phyloP scores from a whole-genome alignment of 92 coral and sea anemone genomes.

The Zoanthus solanderi region DNA sequence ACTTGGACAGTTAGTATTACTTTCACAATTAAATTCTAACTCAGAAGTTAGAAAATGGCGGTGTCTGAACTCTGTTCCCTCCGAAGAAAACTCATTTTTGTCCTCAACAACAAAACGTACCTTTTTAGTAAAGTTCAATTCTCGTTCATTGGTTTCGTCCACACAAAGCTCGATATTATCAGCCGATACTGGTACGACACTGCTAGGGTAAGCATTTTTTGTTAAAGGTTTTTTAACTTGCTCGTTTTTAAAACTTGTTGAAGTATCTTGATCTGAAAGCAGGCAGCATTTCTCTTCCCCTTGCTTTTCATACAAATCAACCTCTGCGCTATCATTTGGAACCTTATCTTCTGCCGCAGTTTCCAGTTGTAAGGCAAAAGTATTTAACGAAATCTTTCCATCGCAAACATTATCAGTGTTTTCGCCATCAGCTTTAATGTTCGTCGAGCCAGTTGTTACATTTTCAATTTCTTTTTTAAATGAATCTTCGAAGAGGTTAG shows the following conservation, averaged over 20 bases:
- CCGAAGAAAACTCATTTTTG: constrained; percentile 25
- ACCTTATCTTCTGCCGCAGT: neutral
- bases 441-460: neutral
- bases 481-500: constrained; percentile 19
- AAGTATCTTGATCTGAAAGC: neutral
- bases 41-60: constrained; percentile 40
- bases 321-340: neutral
- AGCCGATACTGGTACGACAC: neutral
- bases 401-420: neutral
- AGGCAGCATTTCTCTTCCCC: neutral
- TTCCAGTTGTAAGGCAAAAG: neutral
- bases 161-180: neutral
- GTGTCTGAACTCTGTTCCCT: constrained; percentile 66
- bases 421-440: neutral
- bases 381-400: constrained; percentile 1
- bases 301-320: neutral
- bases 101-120: neutral
- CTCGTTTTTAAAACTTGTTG: neutral
- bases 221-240: neutral
- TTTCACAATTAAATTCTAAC: constrained; percentile 7
- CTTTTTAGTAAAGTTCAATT: neutral
- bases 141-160: neutral
- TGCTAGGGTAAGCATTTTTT: neutral
- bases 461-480: constrained; percentile 3
- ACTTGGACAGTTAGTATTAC: constrained; percentile 6